Percentiles rank a stretch among this genome's conserved stretches.
phyloP scores from a whole-genome alignment of 1,140 invertebrate species.

The Pogonognathellus flavescens region DNA sequence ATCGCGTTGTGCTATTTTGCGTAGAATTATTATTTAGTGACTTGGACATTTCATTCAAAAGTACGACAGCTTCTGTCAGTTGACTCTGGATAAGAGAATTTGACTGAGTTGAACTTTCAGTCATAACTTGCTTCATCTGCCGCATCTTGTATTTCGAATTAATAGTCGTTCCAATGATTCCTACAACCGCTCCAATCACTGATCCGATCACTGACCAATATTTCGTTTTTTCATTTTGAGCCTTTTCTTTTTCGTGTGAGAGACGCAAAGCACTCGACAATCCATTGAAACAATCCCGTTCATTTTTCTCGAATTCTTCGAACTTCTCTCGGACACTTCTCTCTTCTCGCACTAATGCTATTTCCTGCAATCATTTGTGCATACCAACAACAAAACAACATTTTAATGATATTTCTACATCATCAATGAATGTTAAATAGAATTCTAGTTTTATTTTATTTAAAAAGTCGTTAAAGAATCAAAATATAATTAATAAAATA shows the following conservation, averaged over 20 bases:
- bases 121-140: slow-evolving; percentile 50
- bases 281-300: slow-evolving; percentile 77
- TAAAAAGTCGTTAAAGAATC: too few relatives aligned
- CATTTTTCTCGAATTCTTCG: slow-evolving; percentile 72
- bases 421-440: background rate
- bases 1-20: too few relatives aligned
- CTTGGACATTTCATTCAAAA: background rate
- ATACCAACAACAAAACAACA: background rate
- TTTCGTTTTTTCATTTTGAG: slow-evolving; percentile 81
- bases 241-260: slow-evolving; percentile 81
- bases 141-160: slow-evolving; percentile 59
- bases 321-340: slow-evolving; percentile 56
- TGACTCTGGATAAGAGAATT: background rate
- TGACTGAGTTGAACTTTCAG: slow-evolving; percentile 17
- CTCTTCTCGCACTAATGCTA: slow-evolving; percentile 66
- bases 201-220: slow-evolving; percentile 84
- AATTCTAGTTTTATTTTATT: background rate
- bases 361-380: slow-evolving; percentile 63
- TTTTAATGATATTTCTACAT: background rate
- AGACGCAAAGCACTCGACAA: slow-evolving; percentile 79
- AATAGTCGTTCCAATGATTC: slow-evolving; percentile 63
- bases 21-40: background rate
- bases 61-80: background rate
- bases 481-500: too few relatives aligned
- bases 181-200: slow-evolving; percentile 73